A percentile compares a stretch with the other conserved stretches of the same genome.
phyloP scores from a whole-genome alignment of 2,797 vertebrate genomes.

The Chelidonichthys spinosus region DNA sequence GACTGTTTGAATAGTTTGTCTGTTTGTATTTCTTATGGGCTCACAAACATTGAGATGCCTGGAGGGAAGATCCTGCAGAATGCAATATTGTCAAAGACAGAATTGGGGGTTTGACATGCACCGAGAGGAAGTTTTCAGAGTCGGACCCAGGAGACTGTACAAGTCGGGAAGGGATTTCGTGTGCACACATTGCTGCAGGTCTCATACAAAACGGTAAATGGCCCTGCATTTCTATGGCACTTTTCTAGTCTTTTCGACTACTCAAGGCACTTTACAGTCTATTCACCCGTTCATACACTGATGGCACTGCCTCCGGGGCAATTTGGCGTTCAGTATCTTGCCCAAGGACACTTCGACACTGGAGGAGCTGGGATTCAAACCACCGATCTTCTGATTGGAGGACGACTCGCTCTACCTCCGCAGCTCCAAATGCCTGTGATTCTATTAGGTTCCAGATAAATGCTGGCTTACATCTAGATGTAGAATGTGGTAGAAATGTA shows the following conservation, averaged over 20 bases:
- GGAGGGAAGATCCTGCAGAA: conserved; percentile 40
- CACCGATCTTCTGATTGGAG: no score
- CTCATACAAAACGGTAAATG: conserved; percentile 4
- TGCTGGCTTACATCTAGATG: neutral
- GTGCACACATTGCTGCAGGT: conserved; percentile 22
- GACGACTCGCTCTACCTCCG: no score
- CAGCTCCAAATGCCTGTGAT: neutral
- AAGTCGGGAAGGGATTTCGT: conserved; percentile 41
- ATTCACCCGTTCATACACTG: no score
- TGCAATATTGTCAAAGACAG: conserved; percentile 42
- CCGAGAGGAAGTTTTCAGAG: conserved; percentile 51
- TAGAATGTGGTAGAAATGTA: conserved; percentile 6
- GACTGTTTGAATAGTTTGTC: conserved; percentile 42
- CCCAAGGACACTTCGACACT: no score
- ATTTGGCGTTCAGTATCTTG: no score
- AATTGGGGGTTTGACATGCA: conserved; percentile 49
- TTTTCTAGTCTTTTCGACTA: no score
- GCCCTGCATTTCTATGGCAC: no score
- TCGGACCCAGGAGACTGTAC: conserved; percentile 44
- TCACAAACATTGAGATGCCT: conserved; percentile 41
- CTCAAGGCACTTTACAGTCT: no score
- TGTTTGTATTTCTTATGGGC: conserved; percentile 45
- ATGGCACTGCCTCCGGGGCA: no score
- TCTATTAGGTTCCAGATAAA: conserved; percentile 14
- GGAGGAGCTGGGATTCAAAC: no score